These are phyloP conservation scores for Caradrina kadenii DNA, from an alignment of 2,888 invertebrate species.

Conservation along the genomic window DNA sequence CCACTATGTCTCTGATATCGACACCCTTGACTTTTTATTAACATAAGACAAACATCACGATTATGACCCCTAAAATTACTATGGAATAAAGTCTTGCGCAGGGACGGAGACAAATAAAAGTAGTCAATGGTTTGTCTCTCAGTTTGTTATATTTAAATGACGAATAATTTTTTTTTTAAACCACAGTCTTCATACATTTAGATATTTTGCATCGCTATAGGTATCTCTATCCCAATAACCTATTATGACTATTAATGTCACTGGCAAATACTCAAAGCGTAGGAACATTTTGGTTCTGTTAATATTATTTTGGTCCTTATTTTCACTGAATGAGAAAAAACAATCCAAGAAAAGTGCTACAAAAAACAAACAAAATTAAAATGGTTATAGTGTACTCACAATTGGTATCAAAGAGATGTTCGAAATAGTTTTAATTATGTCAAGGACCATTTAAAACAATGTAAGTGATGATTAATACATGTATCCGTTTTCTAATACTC, in stretches of 20 bases:
- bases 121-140: too few species aligned
- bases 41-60: conserved; percentile 14
- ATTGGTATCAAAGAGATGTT: conserved; percentile 6
- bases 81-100: not conserved
- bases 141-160: too few species aligned
- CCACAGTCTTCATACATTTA: too few species aligned
- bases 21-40: conserved; percentile 29
- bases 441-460: conserved; percentile 79
- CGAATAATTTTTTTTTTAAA: too few species aligned
- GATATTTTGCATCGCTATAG: too few species aligned
- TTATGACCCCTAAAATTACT: conserved; percentile 17
- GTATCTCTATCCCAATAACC: too few species aligned
- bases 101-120: not conserved
- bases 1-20: conserved; percentile 4
- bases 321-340: not conserved
- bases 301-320: not conserved
- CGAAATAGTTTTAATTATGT: conserved; percentile 67
- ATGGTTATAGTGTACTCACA: not conserved
- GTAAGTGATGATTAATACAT: conserved; percentile 72
- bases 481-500: conserved; percentile 69
- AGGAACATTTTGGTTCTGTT: too few species aligned
- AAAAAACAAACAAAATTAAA: not conserved
- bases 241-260: too few species aligned
- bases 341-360: not conserved
- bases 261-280: too few species aligned